phyloP scores from a whole-genome alignment of 2,113 vertebrate species.

The Dipodomys stephensi region DNA sequence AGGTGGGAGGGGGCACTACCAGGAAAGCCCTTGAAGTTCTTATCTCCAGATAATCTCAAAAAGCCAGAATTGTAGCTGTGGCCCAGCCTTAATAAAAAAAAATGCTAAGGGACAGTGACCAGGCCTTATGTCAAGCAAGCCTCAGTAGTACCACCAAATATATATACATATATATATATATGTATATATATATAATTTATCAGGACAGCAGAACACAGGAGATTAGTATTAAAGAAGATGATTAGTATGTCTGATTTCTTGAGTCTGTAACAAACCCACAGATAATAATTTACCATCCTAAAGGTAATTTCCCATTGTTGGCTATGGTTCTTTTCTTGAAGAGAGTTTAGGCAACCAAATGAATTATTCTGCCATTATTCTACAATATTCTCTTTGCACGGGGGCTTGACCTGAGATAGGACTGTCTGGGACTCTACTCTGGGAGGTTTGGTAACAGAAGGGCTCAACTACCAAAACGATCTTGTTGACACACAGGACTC shows the following conservation, averaged over 20 bases:
- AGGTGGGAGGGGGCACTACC: too few relatives aligned
- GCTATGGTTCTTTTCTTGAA: not conserved
- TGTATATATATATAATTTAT: too few relatives aligned
- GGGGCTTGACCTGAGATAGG: not conserved
- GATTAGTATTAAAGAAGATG: not conserved
- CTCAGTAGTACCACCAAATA: not conserved
- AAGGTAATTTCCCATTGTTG: conserved; percentile 29
- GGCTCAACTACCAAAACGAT: not conserved
- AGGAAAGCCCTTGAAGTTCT: too few relatives aligned
- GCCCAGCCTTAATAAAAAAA: too few relatives aligned
- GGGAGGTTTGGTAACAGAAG: not conserved
- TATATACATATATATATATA: too few relatives aligned
- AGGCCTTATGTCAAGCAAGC: not conserved
- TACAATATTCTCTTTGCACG: not conserved
- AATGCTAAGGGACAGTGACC: too few relatives aligned
- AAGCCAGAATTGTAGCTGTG: too few relatives aligned
- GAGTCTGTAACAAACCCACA: not conserved
- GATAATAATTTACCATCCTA: not conserved
- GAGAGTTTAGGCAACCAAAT: not conserved
- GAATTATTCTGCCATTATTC: not conserved
- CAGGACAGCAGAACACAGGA: not conserved
- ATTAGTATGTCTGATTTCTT: conserved; percentile 20
- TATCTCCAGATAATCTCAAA: too few relatives aligned
- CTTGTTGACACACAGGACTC: not conserved
- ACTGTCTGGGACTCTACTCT: not conserved